A percentile compares a stretch with the other conserved stretches of the same genome.
Conservation (phyloP, 1,140 invertebrate species). For the Steinernema feltiae region DNA sequence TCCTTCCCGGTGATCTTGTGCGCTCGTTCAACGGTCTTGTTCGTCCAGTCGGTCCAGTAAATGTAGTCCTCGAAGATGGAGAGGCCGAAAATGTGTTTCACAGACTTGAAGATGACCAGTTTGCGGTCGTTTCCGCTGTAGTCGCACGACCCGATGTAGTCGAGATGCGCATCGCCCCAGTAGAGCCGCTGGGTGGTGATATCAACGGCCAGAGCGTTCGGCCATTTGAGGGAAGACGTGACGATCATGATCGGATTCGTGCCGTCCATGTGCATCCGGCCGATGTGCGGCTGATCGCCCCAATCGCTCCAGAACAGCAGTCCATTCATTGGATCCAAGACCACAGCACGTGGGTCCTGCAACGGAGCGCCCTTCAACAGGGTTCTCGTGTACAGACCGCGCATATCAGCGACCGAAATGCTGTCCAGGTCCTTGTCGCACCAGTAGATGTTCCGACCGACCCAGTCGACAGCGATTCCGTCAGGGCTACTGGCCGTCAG, state of each 20-base stretch:
- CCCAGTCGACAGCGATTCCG: slow-evolving; percentile 76
- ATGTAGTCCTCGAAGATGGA: slow-evolving; percentile 39
- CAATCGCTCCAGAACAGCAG: slow-evolving; percentile 64
- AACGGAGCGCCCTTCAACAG: slow-evolving; percentile 63
- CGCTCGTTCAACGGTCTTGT: slow-evolving; percentile 30
- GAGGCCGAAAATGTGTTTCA: slow-evolving; percentile 36
- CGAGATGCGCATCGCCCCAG: slow-evolving; percentile 55
- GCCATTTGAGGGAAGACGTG: slow-evolving; percentile 60
- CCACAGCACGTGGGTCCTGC: slow-evolving; percentile 67
- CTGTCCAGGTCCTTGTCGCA: slow-evolving; percentile 67
- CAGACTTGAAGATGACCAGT: slow-evolving; percentile 22
- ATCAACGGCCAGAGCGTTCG: slow-evolving; percentile 64
- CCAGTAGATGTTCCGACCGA: slow-evolving; percentile 76
- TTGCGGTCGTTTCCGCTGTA: slow-evolving; percentile 36
- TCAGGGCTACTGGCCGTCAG: slow-evolving; percentile 66
- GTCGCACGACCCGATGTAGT: slow-evolving; percentile 65
- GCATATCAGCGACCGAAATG: slow-evolving; percentile 66
- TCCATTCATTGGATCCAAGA: slow-evolving; percentile 65
- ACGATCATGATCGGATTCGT: slow-evolving; percentile 59
- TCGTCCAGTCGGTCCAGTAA: slow-evolving; percentile 43
- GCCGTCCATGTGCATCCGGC: slow-evolving; percentile 64
- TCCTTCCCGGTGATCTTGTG: slow-evolving; percentile 28
- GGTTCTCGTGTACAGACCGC: slow-evolving; percentile 61
- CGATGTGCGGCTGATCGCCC: slow-evolving; percentile 58
- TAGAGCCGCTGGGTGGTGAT: slow-evolving; percentile 51